Evolutionary conservation across 2,797 vertebrate species (phyloP).

Genomic region (Sebastes goodei): DNA sequence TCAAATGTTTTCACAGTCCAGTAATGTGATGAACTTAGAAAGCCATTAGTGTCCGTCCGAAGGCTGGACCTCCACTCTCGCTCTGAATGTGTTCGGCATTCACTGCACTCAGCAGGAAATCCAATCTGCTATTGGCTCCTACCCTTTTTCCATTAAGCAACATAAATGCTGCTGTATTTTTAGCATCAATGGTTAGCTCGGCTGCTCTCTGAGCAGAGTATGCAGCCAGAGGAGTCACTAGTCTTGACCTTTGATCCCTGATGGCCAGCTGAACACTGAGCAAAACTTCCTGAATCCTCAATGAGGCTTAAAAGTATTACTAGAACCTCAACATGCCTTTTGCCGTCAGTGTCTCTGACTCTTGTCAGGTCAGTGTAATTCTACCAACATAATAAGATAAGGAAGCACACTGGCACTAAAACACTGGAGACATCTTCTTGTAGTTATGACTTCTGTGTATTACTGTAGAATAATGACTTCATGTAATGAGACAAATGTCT

Average conservation of each 20-base stretch:
- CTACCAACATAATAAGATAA: neutral
- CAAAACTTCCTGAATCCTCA: neutral
- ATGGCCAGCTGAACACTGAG: neutral
- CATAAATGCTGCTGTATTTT: conserved; percentile 86
- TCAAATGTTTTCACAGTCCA: neutral
- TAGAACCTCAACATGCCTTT: neutral
- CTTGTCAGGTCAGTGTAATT: neutral
- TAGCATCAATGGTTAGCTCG: conserved; percentile 79
- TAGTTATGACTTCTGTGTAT: neutral
- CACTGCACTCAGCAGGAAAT: conserved; percentile 83
- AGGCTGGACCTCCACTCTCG: conserved; percentile 41
- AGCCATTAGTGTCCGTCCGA: neutral
- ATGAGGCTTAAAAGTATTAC: neutral
- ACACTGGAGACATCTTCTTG: neutral
- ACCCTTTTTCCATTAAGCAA: conserved; percentile 78
- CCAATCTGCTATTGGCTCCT: conserved; percentile 72
- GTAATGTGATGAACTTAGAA: conserved; percentile 24
- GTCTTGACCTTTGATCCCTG: conserved; percentile 36
- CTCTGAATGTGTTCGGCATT: conserved; percentile 74
- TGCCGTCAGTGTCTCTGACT: neutral
- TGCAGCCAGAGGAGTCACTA: conserved; percentile 3
- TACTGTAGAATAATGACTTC: neutral
- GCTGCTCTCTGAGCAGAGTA: conserved; percentile 55
- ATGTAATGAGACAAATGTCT: neutral
- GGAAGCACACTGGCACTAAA: neutral